A percentile compares a stretch with the other conserved stretches of the same genome.
phyloP scores from a whole-genome alignment of 2,113 vertebrate species.

The Petromus typicus region DNA sequence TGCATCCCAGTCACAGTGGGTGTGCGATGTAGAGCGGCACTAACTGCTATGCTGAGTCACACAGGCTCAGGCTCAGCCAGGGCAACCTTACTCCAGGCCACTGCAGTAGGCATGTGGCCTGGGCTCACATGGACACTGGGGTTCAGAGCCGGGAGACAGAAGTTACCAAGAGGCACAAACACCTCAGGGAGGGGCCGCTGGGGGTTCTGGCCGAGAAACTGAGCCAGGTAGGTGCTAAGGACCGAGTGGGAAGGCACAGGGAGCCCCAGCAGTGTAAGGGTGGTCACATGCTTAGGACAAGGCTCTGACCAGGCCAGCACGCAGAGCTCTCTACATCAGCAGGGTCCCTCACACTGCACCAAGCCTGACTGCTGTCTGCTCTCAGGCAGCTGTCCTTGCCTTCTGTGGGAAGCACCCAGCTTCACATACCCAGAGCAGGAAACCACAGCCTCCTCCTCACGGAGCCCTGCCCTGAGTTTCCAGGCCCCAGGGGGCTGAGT shows the following conservation, averaged over 20 bases:
- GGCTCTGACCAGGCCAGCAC: not conserved
- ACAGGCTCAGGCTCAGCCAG: too few species aligned
- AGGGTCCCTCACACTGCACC: rapidly evolving
- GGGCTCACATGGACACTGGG: not conserved
- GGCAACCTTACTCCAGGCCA: not conserved
- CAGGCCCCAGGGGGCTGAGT: not conserved
- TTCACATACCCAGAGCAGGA: not conserved
- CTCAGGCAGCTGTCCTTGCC: not conserved
- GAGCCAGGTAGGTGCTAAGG: not conserved
- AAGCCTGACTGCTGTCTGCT: not conserved
- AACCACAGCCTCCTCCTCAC: not conserved
- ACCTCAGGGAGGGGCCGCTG: not conserved
- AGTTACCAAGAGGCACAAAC: not conserved
- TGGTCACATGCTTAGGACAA: too few species aligned
- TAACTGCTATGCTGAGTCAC: not conserved
- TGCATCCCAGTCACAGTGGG: too few species aligned
- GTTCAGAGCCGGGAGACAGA: not conserved
- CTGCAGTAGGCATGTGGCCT: rapidly evolving
- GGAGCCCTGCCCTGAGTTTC: not conserved
- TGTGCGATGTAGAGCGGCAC: not conserved
- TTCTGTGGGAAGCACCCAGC: too few species aligned
- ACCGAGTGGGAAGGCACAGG: not conserved
- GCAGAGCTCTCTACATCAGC: not conserved
- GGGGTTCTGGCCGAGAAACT: not conserved
- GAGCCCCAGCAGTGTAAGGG: not conserved